Evolutionary conservation across 2,888 invertebrate genomes (phyloP), one percentile per base, ranked within the genome.

Genomic region (Acrobasis suavella): DNA sequence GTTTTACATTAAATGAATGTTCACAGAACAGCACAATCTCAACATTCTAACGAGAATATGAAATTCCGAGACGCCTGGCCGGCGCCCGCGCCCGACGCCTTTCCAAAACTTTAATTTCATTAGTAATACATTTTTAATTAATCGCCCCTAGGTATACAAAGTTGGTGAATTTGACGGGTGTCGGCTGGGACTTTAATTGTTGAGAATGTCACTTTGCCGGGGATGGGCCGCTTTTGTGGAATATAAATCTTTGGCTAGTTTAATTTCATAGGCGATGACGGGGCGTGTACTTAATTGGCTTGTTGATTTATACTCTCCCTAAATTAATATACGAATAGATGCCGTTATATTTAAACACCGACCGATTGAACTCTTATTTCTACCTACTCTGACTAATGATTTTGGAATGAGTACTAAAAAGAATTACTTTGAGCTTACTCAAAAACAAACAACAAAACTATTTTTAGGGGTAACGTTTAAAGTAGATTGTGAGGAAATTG

Each of bases 111-210:
- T 81, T 72, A 78, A 81, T 82, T 81, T 79, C 74, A 80, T 80
- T 79, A 75, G 72, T 76, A 74, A 81, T 79, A 79, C 77, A 79
- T 82, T 78, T 85, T 83, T 83, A 85, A 83, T 83, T 83, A 83
- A 81, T 81, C 71, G 72, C 67, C 70, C 68, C 65, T 69, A 75
- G 73, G 79, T 78, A 78, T 83, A 78, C 77, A 80, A 84, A 85
- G 76, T 81, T 82, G 67, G 78, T 63, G 74, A 70, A 75, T 74
- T 76, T 71, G 71, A 72, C 72, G 71, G 69, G 74, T 69, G 69
- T 72, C 72, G 66, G 64, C 68, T 74, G 74, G 72, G 74, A 76
- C 74, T 78, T 74, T 73, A 77, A 80, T 75, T 74, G 72, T 72
- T 62, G 60, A 67, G 67, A 70, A 72, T 68, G 78, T 77, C 72